A percentile compares a stretch with the other conserved stretches of the same genome.
These are phyloP conservation scores for Leuciscus idus DNA, from an alignment of 2,113 vertebrate genomes.

Conservation along the genomic window DNA sequence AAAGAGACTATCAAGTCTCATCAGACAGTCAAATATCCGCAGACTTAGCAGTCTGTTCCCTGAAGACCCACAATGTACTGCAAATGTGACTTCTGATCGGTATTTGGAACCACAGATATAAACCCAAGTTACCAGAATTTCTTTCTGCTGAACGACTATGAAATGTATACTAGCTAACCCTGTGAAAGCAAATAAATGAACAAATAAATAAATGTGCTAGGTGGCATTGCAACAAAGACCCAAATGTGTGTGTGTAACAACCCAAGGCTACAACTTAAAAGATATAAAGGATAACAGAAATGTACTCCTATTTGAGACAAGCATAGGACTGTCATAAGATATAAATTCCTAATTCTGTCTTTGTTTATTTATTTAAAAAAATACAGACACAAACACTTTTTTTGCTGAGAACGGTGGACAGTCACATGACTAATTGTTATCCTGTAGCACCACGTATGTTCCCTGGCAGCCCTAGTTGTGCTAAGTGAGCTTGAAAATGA, in stretches of 20 bases:
- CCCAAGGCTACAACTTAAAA: not conserved
- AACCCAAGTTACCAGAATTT: slow-evolving; percentile 34
- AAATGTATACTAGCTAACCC: not conserved
- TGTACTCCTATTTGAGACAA: not conserved
- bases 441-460: slow-evolving; percentile 20
- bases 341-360: too few species aligned
- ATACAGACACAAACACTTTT: slow-evolving; percentile 2
- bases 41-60: slow-evolving; percentile 23
- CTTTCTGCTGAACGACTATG: not conserved
- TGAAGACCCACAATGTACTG: slow-evolving; percentile 12
- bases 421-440: slow-evolving; percentile 29
- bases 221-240: not conserved
- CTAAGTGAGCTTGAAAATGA: slow-evolving; percentile 39
- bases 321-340: not conserved
- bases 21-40: slow-evolving; percentile 39
- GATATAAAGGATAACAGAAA: not conserved
- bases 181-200: not conserved
- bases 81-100: slow-evolving; percentile 7
- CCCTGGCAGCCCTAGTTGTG: slow-evolving; percentile 27
- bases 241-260: not conserved
- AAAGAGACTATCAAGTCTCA: slow-evolving; percentile 48
- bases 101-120: slow-evolving; percentile 32
- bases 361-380: not conserved
- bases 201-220: not conserved
- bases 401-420: not conserved